A percentile compares a stretch with the other conserved stretches of the same genome.
Conservation (phyloP, 2,113 vertebrate species). For the Madoqua kirkii region DNA sequence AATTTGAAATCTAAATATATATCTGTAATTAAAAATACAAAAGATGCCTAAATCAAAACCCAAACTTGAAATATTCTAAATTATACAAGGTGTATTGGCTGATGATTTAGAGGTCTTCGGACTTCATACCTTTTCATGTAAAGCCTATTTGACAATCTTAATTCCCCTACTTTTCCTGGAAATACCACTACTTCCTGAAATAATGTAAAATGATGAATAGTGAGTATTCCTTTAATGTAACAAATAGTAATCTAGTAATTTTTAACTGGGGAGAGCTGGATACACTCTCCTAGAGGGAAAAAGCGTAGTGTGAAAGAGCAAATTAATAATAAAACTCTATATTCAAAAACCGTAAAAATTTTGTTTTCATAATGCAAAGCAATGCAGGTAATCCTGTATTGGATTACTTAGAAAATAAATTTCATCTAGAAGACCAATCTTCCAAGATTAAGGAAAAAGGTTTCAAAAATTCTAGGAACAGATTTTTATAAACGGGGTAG, state of each 20-base stretch:
- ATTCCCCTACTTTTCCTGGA: neutral
- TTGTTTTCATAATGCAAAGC: neutral
- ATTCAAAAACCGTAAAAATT: neutral
- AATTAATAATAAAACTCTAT: neutral
- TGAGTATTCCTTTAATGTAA: neutral
- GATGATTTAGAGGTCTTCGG: neutral
- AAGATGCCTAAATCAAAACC: neutral
- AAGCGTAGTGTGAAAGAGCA: neutral
- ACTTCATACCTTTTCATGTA: neutral
- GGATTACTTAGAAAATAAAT: neutral
- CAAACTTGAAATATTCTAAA: neutral
- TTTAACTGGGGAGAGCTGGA: neutral
- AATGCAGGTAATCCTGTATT: neutral
- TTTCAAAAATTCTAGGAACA: neutral
- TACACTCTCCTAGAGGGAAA: neutral
- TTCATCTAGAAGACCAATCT: neutral
- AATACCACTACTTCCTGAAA: neutral
- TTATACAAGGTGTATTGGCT: neutral
- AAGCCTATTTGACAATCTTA: neutral
- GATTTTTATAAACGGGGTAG: neutral
- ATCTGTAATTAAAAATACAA: neutral
- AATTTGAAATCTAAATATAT: neutral
- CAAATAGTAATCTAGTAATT: neutral
- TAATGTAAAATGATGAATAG: neutral
- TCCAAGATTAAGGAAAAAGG: neutral